A percentile compares a stretch with the other conserved stretches of the same genome.
Conservation (phyloP, 2,888 invertebrate genomes). For the Meiosimyza platycephala region DNA sequence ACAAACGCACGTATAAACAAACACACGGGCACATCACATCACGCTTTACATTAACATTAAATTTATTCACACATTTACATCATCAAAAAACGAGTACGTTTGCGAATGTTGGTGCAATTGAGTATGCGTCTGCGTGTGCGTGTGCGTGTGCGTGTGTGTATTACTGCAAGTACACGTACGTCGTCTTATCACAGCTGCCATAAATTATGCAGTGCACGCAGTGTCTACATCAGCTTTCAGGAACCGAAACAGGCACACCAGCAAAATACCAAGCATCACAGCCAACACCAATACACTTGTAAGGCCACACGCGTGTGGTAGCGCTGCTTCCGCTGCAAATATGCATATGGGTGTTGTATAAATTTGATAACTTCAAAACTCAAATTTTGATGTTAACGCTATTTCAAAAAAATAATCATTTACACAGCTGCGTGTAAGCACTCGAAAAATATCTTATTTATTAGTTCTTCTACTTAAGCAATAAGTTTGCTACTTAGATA, state of each 20-base stretch:
- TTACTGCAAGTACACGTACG: not conserved
- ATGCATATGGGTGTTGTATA: too few species aligned
- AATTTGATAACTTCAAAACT: too few species aligned
- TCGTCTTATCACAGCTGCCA: constrained; percentile 25
- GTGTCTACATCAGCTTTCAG: not conserved
- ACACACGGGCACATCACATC: not conserved
- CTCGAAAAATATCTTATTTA: too few species aligned
- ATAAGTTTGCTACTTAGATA: too few species aligned
- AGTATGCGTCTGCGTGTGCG: not conserved
- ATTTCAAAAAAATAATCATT: too few species aligned
- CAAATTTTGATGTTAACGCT: too few species aligned
- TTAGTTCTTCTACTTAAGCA: too few species aligned
- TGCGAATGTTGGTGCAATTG: too few species aligned
- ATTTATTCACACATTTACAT: constrained; percentile 20
- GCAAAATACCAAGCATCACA: not conserved
- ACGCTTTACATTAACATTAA: constrained; percentile 1
- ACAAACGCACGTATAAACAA: not conserved
- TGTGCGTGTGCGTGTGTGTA: not conserved
- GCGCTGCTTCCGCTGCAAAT: too few species aligned
- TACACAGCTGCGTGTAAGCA: too few species aligned
- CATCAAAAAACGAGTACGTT: not conserved
- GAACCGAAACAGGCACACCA: constrained; percentile 6
- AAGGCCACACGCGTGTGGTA: too few species aligned
- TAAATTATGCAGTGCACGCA: constrained; percentile 22
- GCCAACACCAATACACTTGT: too few species aligned